Base-by-base conservation (phyloP, 2,888 invertebrate genomes). In the Terebella lapidaria region DNA sequence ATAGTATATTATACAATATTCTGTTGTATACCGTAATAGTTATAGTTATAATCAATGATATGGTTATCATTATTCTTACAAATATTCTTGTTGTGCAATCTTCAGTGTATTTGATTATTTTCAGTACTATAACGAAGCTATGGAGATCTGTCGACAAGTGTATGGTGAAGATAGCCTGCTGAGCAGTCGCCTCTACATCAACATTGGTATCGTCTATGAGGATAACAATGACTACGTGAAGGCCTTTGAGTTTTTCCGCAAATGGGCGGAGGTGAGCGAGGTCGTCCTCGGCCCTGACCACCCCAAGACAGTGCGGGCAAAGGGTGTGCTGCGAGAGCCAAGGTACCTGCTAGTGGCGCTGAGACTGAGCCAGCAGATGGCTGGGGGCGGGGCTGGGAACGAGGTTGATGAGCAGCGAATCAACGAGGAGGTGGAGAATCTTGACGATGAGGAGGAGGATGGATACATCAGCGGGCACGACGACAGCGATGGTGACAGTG, bases 191-290 rank as follows among this genome's bases (percentile, higher is more conserved):
- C 72, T 78, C 28, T 78, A 78, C 68, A 78, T 78, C 64, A 78
- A 78, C 65, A 78, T 78, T 52, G 78, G 77, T 46, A 78, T 78
- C 42, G 75, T 77, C 10, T 76, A 76, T 52, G 78, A 78, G 58
- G 78, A 78, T 66, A 78, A 75, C 60, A 74, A 71, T 59, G 72
- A 78, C 69, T 78, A 72, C 63, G 74, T 73, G 60, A 76, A 76
- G 57, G 77, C 78, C 10, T 78, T 75, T 59, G 73, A 75, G 60
- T 78, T 74, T 63, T 78, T 78, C 70, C 72, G 74, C 62, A 75
- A 75, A 56, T 78, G 77, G 77, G 77, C 76, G 0, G 60, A 70
- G 20, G 74, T 77, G 27, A 76, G 75, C 61, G 77, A 78, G 65
- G 72, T 74, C 60, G 76, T 78, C 29, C 72, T 77, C 15, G 77